Conservation (phyloP, 1,140 invertebrate genomes). For the Drosophila albomicans region DNA sequence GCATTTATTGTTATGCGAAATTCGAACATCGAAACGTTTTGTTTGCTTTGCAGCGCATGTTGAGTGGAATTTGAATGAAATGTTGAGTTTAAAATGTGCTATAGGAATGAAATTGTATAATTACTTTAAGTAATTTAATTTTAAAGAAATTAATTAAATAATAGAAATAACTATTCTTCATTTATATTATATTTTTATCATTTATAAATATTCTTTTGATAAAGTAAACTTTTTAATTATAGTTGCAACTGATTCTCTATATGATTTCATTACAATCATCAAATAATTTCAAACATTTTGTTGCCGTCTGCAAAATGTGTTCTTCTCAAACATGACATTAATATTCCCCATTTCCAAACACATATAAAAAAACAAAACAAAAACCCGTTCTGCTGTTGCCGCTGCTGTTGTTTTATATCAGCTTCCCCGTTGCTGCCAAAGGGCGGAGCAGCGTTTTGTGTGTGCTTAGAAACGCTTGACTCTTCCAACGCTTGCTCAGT, state of each 20-base stretch:
- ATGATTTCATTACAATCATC: neutral
- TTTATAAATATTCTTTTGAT: too few species aligned
- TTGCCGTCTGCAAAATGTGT: neutral
- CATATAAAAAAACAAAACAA: neutral
- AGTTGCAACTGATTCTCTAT: too few species aligned
- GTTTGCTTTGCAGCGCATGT: neutral
- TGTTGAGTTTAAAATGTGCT: neutral
- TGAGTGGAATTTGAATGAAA: slow-evolving; percentile 7
- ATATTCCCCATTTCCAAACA: slow-evolving; percentile 9
- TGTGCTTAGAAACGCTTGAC: slow-evolving; percentile 25
- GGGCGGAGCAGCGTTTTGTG: slow-evolving; percentile 51
- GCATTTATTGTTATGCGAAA: slow-evolving; percentile 13
- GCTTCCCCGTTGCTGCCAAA: slow-evolving; percentile 9
- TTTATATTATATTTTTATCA: too few species aligned
- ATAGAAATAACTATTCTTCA: neutral
- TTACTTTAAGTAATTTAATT: too few species aligned
- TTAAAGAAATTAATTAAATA: neutral
- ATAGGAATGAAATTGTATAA: neutral
- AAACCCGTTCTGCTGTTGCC: slow-evolving; percentile 39
- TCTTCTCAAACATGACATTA: slow-evolving; percentile 5
- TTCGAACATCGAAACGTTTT: slow-evolving; percentile 14
- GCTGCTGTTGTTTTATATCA: slow-evolving; percentile 11
- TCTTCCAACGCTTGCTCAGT: slow-evolving; percentile 39
- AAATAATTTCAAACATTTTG: neutral
- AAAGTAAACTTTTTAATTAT: too few species aligned